A percentile compares a stretch with the other conserved stretches of the same genome.
Evolutionary conservation across 2,113 vertebrate genomes (phyloP).

Genomic region (Corvus hawaiiensis): DNA sequence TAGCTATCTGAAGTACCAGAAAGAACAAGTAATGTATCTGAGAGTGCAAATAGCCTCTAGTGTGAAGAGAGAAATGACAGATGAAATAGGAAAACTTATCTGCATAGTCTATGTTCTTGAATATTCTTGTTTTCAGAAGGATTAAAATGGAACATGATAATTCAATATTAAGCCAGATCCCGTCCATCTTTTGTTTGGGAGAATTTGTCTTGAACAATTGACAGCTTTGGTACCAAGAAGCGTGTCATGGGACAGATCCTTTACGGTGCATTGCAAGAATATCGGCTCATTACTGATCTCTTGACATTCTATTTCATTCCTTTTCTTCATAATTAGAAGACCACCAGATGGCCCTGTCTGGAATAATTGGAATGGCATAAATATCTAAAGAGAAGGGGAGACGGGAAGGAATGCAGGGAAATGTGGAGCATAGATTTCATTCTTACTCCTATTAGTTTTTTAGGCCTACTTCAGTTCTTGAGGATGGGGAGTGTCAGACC

Average conservation of each 20-base stretch:
- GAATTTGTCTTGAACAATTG: neutral
- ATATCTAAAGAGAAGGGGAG: neutral
- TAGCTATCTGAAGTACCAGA: neutral
- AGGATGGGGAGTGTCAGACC: neutral
- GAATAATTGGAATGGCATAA: neutral
- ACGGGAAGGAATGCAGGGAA: neutral
- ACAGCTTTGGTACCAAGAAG: neutral
- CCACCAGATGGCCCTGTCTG: neutral
- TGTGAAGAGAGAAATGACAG: neutral
- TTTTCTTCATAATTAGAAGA: neutral
- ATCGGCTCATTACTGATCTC: neutral
- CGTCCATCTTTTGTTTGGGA: neutral
- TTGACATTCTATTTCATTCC: neutral
- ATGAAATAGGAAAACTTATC: neutral
- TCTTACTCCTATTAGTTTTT: neutral
- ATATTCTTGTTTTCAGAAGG: neutral
- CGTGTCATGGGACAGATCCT: neutral
- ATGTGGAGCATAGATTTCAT: rapidly evolving
- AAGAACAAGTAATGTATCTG: neutral
- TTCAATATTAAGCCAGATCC: neutral
- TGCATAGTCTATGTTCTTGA: neutral
- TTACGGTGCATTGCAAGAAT: neutral
- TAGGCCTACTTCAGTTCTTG: neutral
- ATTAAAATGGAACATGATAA: neutral
- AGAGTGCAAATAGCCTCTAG: neutral